Conservation (phyloP, 2,888 invertebrate species). For the Anagyrus pseudococci region DNA sequence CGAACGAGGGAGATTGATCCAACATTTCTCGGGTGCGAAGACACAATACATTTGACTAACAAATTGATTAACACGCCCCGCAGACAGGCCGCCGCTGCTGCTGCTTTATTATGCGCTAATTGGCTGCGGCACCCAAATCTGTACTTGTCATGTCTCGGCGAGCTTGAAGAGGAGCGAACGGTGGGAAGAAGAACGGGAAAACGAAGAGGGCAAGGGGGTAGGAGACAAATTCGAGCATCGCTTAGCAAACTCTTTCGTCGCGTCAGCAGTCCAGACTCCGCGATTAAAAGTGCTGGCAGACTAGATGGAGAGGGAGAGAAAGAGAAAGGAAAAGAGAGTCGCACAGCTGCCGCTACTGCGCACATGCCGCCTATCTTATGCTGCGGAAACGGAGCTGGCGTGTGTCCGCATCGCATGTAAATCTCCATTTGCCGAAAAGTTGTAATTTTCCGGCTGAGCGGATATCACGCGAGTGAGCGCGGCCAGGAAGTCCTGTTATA, state of each 20-base stretch:
- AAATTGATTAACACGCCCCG: conserved; percentile 12
- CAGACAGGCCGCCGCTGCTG: too few species aligned
- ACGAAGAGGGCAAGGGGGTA: neutral
- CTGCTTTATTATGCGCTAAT: conserved; percentile 21
- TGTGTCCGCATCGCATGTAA: conserved; percentile 43
- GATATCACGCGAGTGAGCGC: conserved; percentile 26
- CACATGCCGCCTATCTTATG: too few species aligned
- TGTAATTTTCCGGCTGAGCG: conserved; percentile 43
- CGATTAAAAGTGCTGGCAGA: too few species aligned
- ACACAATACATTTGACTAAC: neutral
- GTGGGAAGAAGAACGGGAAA: neutral
- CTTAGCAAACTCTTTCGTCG: conserved; percentile 9
- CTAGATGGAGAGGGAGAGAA: too few species aligned
- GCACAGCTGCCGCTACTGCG: too few species aligned
- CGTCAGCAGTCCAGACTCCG: too few species aligned
- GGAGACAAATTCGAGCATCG: neutral
- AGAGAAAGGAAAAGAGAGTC: too few species aligned
- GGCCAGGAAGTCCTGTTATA: conserved; percentile 45
- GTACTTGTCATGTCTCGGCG: conserved; percentile 3
- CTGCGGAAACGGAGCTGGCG: too few species aligned
- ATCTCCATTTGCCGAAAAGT: conserved; percentile 44
- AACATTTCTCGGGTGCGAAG: too few species aligned
- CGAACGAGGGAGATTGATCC: too few species aligned
- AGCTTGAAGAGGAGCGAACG: too few species aligned
- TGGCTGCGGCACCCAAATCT: conserved; percentile 17